Evolutionary conservation across 2,888 invertebrate species (phyloP).

Genomic region (Leptura quadrifasciata): DNA sequence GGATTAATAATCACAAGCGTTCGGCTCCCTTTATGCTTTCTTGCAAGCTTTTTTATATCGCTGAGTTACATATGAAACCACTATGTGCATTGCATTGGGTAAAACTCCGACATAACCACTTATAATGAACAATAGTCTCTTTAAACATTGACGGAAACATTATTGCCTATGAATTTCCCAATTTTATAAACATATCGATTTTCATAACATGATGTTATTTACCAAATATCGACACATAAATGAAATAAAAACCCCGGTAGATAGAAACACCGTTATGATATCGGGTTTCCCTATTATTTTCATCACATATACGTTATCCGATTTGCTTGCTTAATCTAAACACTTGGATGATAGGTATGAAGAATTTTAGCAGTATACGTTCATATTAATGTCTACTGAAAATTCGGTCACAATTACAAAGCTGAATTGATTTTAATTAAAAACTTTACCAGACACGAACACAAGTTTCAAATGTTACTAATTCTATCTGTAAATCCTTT

Average conservation of each 20-base stretch:
- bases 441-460: background rate
- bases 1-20: no score
- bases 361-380: background rate
- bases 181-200: background rate
- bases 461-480: constrained; percentile 1
- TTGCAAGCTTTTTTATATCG: no score
- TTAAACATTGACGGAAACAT: background rate
- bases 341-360: background rate
- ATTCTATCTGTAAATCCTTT: background rate
- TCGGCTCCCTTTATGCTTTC: no score
- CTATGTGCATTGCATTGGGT: no score
- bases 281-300: background rate
- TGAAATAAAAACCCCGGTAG: background rate
- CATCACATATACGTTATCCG: background rate
- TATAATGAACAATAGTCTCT: no score
- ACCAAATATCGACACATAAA: background rate
- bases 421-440: background rate
- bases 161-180: background rate
- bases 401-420: background rate
- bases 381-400: constrained; percentile 3
- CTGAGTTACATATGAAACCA: no score
- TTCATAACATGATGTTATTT: background rate
- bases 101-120: no score
- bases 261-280: background rate
- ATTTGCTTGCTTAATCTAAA: background rate